These are phyloP conservation scores for Epinotia nisella DNA, from an alignment of 2,888 invertebrate species.

Conservation along the genomic window DNA sequence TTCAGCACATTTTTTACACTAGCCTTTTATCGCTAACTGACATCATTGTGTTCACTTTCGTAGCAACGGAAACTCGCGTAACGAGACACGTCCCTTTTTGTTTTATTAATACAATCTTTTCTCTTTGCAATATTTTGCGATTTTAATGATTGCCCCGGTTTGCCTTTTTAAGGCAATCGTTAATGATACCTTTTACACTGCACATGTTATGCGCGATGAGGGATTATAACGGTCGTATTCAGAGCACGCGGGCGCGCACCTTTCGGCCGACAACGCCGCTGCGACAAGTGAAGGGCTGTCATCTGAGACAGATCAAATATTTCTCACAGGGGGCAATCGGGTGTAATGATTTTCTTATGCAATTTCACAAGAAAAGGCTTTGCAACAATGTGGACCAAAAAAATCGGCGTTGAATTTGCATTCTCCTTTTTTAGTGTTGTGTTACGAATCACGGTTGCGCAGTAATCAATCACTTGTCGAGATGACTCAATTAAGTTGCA, in stretches of 20 bases:
- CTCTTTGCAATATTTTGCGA: slow-evolving; percentile 79
- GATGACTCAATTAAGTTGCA: slow-evolving; percentile 80
- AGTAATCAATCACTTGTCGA: slow-evolving; percentile 77
- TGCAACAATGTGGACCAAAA: slow-evolving; percentile 58
- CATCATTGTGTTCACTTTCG: slow-evolving; percentile 82
- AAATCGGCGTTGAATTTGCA: slow-evolving; percentile 66
- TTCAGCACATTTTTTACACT: slow-evolving; percentile 75
- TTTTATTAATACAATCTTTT: slow-evolving; percentile 58
- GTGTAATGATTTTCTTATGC: slow-evolving; percentile 70
- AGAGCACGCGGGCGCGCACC: slow-evolving; percentile 60
- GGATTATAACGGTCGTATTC: slow-evolving; percentile 79
- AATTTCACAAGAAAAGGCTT: slow-evolving; percentile 61
- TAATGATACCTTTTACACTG: slow-evolving; percentile 82
- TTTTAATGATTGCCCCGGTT: slow-evolving; percentile 82
- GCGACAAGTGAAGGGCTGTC: slow-evolving; percentile 80
- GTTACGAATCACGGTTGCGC: slow-evolving; percentile 71
- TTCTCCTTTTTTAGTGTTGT: slow-evolving; percentile 66
- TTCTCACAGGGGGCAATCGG: slow-evolving; percentile 72
- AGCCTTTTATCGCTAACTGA: slow-evolving; percentile 74
- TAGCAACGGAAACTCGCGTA: slow-evolving; percentile 81
- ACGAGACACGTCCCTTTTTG: slow-evolving; percentile 75
- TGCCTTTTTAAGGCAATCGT: slow-evolving; percentile 82
- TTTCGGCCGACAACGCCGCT: slow-evolving; percentile 58
- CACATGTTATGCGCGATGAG: slow-evolving; percentile 76
- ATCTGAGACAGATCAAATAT: slow-evolving; percentile 70